A percentile compares a stretch with the other conserved stretches of the same genome.
Evolutionary conservation across 2,888 invertebrate species (phyloP).

Genomic region (Drosophila nigricruria): DNA sequence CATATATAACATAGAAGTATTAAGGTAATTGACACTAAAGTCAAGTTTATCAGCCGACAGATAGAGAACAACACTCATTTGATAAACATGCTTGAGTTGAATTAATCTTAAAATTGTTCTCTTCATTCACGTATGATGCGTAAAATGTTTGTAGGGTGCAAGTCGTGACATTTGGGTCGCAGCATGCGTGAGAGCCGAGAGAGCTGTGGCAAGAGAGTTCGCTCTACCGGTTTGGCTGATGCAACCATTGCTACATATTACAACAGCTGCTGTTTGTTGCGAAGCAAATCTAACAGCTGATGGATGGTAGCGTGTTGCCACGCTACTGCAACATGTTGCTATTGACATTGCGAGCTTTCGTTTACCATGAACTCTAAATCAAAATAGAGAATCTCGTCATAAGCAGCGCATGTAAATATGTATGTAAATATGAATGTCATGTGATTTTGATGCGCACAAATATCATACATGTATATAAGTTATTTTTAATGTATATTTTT

Average conservation of each 20-base stretch:
- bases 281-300: constrained; percentile 48
- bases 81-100: background rate
- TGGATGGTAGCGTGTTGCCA: constrained; percentile 39
- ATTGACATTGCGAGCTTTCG: background rate
- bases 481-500: too few relatives aligned
- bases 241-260: constrained; percentile 66
- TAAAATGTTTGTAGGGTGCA: constrained; percentile 27
- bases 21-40: background rate
- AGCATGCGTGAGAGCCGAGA: constrained; percentile 37
- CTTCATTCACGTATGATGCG: constrained; percentile 10
- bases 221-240: constrained; percentile 63
- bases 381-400: background rate
- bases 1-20: background rate
- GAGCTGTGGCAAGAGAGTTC: background rate
- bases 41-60: constrained; percentile 3
- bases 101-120: constrained; percentile 1
- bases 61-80: background rate
- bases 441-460: too few relatives aligned
- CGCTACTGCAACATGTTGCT: constrained; percentile 52
- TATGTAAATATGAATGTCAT: too few relatives aligned
- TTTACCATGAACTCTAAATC: background rate
- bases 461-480: too few relatives aligned
- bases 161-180: constrained; percentile 5
- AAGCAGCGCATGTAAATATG: too few relatives aligned
- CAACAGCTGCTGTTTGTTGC: constrained; percentile 58